Percentiles rank a stretch among this genome's conserved stretches.
Conservation (phyloP, 2,888 invertebrate species). For the Dasypogon diadema region DNA sequence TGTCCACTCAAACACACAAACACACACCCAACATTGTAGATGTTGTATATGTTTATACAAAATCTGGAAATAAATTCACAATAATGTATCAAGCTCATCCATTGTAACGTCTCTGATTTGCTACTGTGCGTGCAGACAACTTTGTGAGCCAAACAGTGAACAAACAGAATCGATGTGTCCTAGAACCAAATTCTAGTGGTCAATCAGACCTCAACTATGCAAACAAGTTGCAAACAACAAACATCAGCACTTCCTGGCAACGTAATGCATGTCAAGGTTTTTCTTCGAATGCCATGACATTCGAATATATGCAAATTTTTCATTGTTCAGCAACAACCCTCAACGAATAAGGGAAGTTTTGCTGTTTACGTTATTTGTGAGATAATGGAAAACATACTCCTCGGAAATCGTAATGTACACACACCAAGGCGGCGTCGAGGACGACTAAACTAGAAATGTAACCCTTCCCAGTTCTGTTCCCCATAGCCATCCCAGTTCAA, state of each 20-base stretch:
- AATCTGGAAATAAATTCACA: no score
- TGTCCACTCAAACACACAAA: no score
- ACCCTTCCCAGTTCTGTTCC: slow-evolving; percentile 3
- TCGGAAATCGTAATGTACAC: slow-evolving; percentile 48
- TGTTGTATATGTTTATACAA: no score
- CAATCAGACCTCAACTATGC: slow-evolving; percentile 41
- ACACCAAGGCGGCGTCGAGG: slow-evolving; percentile 24
- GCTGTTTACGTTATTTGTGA: slow-evolving; percentile 47
- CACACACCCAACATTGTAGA: no score
- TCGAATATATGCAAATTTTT: slow-evolving; percentile 51
- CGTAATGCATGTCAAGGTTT: slow-evolving; percentile 61
- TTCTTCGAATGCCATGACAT: slow-evolving; percentile 52
- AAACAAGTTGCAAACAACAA: slow-evolving; percentile 57
- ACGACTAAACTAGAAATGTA: slow-evolving; percentile 15
- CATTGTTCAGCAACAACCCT: slow-evolving; percentile 44
- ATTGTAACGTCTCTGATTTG: background rate
- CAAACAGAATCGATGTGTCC: slow-evolving; percentile 4
- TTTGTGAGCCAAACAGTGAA: background rate
- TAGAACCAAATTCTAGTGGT: slow-evolving; percentile 27
- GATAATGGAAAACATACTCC: slow-evolving; percentile 49
- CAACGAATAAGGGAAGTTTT: slow-evolving; percentile 48
- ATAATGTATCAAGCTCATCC: background rate
- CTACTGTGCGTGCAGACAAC: slow-evolving; percentile 6
- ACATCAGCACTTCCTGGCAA: slow-evolving; percentile 59
- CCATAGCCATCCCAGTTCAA: slow-evolving; percentile 10